Conservation (phyloP, 2,113 vertebrate genomes). For the Ciconia boyciana region DNA sequence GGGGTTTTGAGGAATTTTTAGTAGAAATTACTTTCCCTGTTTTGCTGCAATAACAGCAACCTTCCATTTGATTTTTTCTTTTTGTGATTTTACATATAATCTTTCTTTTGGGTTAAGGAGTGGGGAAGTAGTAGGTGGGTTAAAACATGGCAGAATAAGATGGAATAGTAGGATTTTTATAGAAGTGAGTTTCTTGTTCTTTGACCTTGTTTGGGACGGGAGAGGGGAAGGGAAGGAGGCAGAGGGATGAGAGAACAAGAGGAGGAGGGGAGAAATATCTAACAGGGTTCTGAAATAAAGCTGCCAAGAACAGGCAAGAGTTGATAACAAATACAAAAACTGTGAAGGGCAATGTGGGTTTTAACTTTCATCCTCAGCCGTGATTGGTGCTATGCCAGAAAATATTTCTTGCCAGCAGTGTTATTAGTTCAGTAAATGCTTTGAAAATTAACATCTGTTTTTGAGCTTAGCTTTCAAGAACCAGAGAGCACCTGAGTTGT, state of each 20-base stretch:
- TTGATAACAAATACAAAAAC: constrained; percentile 50
- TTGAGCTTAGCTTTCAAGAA: constrained; percentile 43
- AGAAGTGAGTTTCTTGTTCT: constrained; percentile 8
- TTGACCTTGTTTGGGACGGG: constrained; percentile 15
- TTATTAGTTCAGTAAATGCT: constrained; percentile 62
- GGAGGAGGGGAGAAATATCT: constrained; percentile 2
- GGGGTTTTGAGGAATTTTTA: not conserved
- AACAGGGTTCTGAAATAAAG: constrained; percentile 32
- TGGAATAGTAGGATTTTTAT: not conserved
- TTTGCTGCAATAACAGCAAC: not conserved
- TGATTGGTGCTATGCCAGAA: constrained; percentile 49
- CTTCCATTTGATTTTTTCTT: not conserved
- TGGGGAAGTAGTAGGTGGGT: not conserved
- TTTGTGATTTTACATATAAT: not conserved
- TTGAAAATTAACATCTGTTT: constrained; percentile 68
- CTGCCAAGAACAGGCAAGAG: constrained; percentile 52
- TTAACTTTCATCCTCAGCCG: constrained; percentile 63
- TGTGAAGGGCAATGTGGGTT: constrained; percentile 52
- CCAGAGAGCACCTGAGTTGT: constrained; percentile 29
- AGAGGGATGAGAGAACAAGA: not conserved
- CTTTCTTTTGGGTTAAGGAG: not conserved
- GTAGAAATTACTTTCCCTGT: not conserved
- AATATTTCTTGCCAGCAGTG: constrained; percentile 34
- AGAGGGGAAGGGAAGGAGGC: not conserved
- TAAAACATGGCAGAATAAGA: not conserved